phyloP scores from a whole-genome alignment of 2,113 vertebrate species.

The Blennius ocellaris region DNA sequence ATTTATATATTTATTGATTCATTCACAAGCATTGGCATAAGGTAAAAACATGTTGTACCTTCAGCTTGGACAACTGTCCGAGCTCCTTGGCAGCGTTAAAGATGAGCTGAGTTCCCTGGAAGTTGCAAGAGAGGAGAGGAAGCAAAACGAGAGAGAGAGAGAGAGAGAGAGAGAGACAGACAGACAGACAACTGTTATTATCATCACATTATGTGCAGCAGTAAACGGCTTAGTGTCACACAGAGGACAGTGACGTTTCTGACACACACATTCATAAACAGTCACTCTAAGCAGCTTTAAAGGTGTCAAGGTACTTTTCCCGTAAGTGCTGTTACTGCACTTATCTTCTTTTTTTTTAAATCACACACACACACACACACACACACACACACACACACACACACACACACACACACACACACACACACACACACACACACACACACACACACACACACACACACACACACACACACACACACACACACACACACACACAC shows the following conservation, averaged over 20 bases:
- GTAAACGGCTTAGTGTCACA: slow-evolving; percentile 69
- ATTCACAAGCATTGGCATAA: neutral
- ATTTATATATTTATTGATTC: slow-evolving; percentile 11
- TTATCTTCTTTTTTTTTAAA: slow-evolving; percentile 38
- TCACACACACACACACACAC: slow-evolving; percentile 7
- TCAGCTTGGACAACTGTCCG: slow-evolving; percentile 97
- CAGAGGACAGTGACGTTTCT: slow-evolving; percentile 73
- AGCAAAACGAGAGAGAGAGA: slow-evolving; percentile 16
- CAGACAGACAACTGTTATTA: slow-evolving; percentile 30
- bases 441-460: slow-evolving; percentile 47
- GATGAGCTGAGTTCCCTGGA: slow-evolving; percentile 97
- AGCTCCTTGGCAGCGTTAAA: slow-evolving; percentile 98
- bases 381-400: slow-evolving; percentile 44
- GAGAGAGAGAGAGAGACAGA: slow-evolving; percentile 22
- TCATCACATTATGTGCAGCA: slow-evolving; percentile 14
- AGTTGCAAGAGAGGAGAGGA: slow-evolving; percentile 45
- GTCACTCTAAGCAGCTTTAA: slow-evolving; percentile 52
- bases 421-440: slow-evolving; percentile 22
- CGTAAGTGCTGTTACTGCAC: slow-evolving; percentile 55
- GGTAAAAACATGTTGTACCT: slow-evolving; percentile 81
- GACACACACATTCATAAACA: slow-evolving; percentile 64
- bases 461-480: slow-evolving; percentile 42
- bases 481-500: slow-evolving; percentile 39
- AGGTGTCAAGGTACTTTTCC: slow-evolving; percentile 52
- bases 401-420: slow-evolving; percentile 30